phyloP scores from a whole-genome alignment of 2,113 vertebrate genomes.

The Ancistrus triradiatus region DNA sequence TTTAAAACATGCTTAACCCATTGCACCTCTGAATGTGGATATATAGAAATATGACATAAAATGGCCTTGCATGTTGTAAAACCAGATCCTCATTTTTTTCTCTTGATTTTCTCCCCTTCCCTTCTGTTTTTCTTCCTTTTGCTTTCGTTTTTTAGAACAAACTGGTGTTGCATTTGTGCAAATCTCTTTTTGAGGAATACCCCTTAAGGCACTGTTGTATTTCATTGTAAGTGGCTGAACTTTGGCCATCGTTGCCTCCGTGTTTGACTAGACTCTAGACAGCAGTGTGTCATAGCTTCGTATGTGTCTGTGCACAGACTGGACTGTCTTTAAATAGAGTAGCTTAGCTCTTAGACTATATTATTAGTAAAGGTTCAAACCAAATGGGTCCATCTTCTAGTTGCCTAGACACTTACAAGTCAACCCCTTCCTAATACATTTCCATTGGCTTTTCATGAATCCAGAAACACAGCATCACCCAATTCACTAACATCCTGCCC shows the following conservation, averaged over 20 bases:
- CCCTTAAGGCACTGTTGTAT: slow-evolving; percentile 63
- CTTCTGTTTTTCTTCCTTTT: slow-evolving; percentile 49
- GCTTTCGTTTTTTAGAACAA: slow-evolving; percentile 71
- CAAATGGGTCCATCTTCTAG: slow-evolving; percentile 28
- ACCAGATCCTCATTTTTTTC: slow-evolving; percentile 58
- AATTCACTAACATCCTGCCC: slow-evolving; percentile 1
- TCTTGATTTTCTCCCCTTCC: slow-evolving; percentile 32
- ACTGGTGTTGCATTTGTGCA: slow-evolving; percentile 81
- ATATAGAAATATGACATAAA: slow-evolving; percentile 47
- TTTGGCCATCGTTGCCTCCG: slow-evolving; percentile 43
- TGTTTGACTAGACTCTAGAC: slow-evolving; percentile 26
- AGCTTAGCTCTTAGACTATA: neutral
- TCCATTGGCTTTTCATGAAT: slow-evolving; percentile 4
- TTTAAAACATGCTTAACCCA: slow-evolving; percentile 5
- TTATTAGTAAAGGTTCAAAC: neutral
- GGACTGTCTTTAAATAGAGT: slow-evolving; percentile 10
- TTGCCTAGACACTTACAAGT: slow-evolving; percentile 6
- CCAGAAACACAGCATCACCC: slow-evolving; percentile 1
- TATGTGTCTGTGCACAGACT: slow-evolving; percentile 21
- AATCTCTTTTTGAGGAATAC: slow-evolving; percentile 78
- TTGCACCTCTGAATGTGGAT: slow-evolving; percentile 20
- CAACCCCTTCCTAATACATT: slow-evolving; percentile 1
- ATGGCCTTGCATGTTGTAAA: slow-evolving; percentile 38
- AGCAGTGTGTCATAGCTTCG: slow-evolving; percentile 11
- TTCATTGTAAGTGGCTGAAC: slow-evolving; percentile 73